Evolutionary conservation across 2,888 invertebrate genomes (phyloP).

Genomic region (Orchesella flavescens): DNA sequence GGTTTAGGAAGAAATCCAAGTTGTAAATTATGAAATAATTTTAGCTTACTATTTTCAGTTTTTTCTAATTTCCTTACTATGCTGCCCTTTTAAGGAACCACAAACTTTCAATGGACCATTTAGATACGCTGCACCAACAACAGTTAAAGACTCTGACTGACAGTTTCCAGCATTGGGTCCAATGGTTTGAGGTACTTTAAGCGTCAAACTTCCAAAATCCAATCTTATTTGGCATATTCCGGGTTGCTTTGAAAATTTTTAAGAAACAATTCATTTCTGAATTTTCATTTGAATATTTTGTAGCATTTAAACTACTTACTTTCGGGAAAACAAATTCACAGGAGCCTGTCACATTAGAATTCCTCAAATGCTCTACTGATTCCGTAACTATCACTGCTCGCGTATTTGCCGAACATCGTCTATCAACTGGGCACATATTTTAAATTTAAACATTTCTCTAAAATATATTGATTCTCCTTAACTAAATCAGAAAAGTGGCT

Average conservation of each 20-base stretch:
- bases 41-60: no score
- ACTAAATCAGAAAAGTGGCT: no score
- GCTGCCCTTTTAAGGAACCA: constrained; percentile 50
- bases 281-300: not conserved
- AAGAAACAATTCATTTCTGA: no score
- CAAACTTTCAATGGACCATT: constrained; percentile 55
- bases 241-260: constrained; percentile 39
- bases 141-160: constrained; percentile 46
- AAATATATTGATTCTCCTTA: no score
- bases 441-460: no score
- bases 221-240: constrained; percentile 53
- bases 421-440: constrained; percentile 32
- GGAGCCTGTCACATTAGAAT: constrained; percentile 35
- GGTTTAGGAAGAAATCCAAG: not conserved
- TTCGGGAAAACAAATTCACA: constrained; percentile 56
- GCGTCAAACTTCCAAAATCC: constrained; percentile 51
- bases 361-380: constrained; percentile 55
- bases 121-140: constrained; percentile 45
- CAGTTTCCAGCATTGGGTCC: constrained; percentile 58
- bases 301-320: no score
- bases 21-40: not conserved
- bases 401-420: constrained; percentile 33
- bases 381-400: constrained; percentile 36
- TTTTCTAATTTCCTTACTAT: constrained; percentile 39
- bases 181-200: constrained; percentile 27